phyloP scores from a whole-genome alignment of 2,888 invertebrate genomes.

The Gymnoscelis rufifasciata region DNA sequence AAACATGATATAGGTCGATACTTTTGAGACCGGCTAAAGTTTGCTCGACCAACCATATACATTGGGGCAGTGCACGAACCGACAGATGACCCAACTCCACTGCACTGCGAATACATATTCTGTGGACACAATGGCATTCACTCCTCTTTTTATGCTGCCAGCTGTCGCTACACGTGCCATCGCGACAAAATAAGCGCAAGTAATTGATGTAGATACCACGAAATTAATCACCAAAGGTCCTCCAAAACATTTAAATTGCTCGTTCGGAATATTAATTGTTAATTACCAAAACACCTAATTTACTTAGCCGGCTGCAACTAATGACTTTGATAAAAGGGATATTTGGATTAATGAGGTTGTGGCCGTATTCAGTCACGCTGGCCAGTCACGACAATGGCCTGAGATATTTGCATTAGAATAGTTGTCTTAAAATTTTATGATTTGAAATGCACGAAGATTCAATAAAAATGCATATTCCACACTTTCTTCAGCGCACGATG shows the following conservation, averaged over 20 bases:
- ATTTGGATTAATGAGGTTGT: constrained; percentile 38
- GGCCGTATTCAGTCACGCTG: constrained; percentile 43
- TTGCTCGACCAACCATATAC: neutral
- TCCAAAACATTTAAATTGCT: constrained; percentile 52
- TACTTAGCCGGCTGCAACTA: constrained; percentile 34
- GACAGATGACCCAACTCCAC: constrained; percentile 51
- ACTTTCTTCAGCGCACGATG: too few species aligned
- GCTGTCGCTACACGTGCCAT: constrained; percentile 51
- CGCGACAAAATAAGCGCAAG: constrained; percentile 34
- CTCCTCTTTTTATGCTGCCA: constrained; percentile 55
- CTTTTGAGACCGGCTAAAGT: neutral
- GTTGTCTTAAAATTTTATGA: constrained; percentile 12
- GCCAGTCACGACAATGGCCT: constrained; percentile 32
- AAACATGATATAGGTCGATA: neutral
- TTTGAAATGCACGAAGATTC: neutral
- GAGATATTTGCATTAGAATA: constrained; percentile 5
- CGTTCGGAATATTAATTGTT: constrained; percentile 53
- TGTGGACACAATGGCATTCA: constrained; percentile 45
- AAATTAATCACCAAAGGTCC: constrained; percentile 44
- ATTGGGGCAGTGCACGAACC: constrained; percentile 39
- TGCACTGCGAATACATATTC: constrained; percentile 50
- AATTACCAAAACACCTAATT: constrained; percentile 57
- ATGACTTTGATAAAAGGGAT: constrained; percentile 45
- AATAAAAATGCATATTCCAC: constrained; percentile 32
- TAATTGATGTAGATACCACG: constrained; percentile 36